Conservation (phyloP, 2,113 vertebrate genomes). For the Chionomys nivalis region DNA sequence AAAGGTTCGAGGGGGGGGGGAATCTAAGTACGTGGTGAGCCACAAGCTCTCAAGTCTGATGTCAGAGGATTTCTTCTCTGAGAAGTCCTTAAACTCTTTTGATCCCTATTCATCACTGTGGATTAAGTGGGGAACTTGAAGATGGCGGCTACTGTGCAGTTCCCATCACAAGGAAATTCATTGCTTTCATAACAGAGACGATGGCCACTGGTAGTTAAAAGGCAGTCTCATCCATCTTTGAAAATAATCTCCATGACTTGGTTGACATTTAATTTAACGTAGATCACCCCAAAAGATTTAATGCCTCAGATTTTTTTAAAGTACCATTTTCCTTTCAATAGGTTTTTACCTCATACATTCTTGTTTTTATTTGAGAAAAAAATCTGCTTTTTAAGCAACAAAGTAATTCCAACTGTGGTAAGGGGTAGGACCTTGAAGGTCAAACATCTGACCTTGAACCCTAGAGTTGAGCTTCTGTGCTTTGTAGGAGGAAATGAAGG, state of each 20-base stretch:
- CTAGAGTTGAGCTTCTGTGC: background rate
- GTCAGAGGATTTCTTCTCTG: conserved; percentile 20
- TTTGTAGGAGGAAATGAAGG: background rate
- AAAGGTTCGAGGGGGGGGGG: background rate
- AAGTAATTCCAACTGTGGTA: background rate
- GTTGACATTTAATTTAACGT: conserved; percentile 70
- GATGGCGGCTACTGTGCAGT: background rate
- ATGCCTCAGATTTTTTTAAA: conserved; percentile 33
- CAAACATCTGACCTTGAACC: conserved; percentile 16
- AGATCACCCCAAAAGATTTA: conserved; percentile 59
- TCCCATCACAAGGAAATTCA: conserved; percentile 68
- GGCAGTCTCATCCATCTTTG: conserved; percentile 69
- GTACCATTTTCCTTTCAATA: background rate
- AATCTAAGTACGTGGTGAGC: background rate
- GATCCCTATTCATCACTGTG: background rate
- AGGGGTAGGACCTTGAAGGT: background rate
- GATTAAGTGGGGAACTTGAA: conserved; percentile 47
- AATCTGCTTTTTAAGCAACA: conserved; percentile 25
- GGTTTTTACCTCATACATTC: background rate
- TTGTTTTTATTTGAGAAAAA: conserved; percentile 27
- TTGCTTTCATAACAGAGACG: conserved; percentile 53
- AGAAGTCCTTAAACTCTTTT: conserved; percentile 8
- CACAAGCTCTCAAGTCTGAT: background rate
- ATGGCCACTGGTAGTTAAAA: conserved; percentile 30
- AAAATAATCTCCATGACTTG: conserved; percentile 65